Evolutionary conservation across 2,888 invertebrate genomes (phyloP).

Genomic region (Drosophila fulvimacula): DNA sequence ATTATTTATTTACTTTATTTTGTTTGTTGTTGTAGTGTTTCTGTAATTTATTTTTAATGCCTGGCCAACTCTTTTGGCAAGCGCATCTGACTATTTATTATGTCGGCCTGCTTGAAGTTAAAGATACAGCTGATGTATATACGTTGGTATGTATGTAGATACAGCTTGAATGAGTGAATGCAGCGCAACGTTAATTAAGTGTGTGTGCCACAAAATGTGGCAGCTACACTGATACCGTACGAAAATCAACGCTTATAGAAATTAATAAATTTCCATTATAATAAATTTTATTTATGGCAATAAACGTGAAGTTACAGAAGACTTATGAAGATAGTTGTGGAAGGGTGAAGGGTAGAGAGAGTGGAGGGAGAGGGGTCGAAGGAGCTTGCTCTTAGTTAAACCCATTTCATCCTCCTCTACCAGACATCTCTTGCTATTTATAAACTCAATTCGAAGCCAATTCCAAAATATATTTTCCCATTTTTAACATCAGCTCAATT

Average conservation of each 20-base stretch:
- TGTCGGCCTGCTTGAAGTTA: slow-evolving; percentile 51
- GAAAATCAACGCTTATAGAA: not conserved
- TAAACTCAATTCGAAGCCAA: not conserved
- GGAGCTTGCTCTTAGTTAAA: too few species aligned
- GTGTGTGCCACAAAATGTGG: slow-evolving; percentile 61
- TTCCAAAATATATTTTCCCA: not conserved
- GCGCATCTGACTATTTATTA: slow-evolving; percentile 56
- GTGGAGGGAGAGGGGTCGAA: too few species aligned
- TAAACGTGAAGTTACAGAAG: not conserved
- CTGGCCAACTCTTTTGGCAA: slow-evolving; percentile 53
- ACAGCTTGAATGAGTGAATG: slow-evolving; percentile 36
- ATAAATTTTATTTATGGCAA: slow-evolving; percentile 5
- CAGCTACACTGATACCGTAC: slow-evolving; percentile 17
- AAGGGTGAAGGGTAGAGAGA: not conserved
- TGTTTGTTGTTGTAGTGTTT: slow-evolving; percentile 31
- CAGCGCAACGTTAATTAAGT: slow-evolving; percentile 62
- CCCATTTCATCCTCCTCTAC: not conserved
- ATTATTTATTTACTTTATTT: slow-evolving; percentile 75
- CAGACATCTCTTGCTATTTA: not conserved
- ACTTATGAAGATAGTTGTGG: not conserved
- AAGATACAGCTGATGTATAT: slow-evolving; percentile 24
- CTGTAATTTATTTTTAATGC: slow-evolving; percentile 71
- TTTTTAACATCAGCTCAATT: not conserved
- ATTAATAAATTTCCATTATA: slow-evolving; percentile 9
- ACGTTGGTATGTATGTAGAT: slow-evolving; percentile 20